These are phyloP conservation scores for Pipistrellus pygmaeus DNA, from an alignment of 2,797 vertebrate species.

Conservation along the genomic window DNA sequence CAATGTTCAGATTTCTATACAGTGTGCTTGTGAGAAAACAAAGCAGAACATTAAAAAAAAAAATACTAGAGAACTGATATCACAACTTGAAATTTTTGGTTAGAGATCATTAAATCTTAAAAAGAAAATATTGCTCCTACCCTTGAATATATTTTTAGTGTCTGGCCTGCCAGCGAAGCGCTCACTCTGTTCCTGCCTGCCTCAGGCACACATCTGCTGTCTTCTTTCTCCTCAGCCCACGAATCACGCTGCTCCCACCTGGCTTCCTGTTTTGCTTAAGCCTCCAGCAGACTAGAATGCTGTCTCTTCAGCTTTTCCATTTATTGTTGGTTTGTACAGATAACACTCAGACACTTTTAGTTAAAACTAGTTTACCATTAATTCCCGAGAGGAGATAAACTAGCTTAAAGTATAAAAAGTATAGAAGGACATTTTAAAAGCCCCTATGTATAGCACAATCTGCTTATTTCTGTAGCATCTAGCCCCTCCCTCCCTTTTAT, in stretches of 20 bases:
- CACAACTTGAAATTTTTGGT: neutral
- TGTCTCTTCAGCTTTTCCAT: neutral
- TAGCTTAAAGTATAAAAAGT: neutral
- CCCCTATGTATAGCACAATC: neutral
- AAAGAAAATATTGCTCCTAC: neutral
- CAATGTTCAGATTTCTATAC: rapidly evolving
- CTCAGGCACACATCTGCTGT: constrained; percentile 26
- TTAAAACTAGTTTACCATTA: neutral
- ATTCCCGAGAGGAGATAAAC: neutral
- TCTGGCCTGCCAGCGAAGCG: neutral
- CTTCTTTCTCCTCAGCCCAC: neutral
- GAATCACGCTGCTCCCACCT: neutral
- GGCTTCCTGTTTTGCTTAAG: neutral
- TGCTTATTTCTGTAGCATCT: neutral
- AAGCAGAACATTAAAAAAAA: neutral
- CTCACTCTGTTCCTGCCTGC: neutral
- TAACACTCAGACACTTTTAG: neutral
- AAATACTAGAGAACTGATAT: neutral
- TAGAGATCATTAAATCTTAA: neutral
- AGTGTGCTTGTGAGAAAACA: neutral
- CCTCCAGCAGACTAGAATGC: neutral
- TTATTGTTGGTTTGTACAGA: constrained; percentile 5
- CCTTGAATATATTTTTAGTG: neutral
- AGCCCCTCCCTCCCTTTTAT: neutral
- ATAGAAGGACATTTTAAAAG: neutral